Percentiles rank a stretch among this genome's conserved stretches.
These are phyloP conservation scores for Forbesichthys agassizii DNA, from an alignment of 2,113 vertebrate genomes.

Conservation along the genomic window DNA sequence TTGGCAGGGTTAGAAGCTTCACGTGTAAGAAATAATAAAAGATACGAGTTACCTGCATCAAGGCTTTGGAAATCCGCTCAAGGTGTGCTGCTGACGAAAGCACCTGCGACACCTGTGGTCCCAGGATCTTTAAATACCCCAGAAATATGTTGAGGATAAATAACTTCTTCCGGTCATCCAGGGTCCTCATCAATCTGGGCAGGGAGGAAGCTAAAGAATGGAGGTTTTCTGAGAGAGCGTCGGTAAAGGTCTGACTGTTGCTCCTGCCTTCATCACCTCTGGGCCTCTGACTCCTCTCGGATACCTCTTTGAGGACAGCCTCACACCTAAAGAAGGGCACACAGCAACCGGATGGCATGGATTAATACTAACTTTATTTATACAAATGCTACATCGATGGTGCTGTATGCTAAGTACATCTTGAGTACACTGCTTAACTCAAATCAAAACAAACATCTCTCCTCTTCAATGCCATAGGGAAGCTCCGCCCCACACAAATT, in stretches of 20 bases:
- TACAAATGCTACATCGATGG: too few relatives aligned
- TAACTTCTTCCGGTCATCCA: constrained; percentile 86
- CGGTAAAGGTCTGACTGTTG: constrained; percentile 75
- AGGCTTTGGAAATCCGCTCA: constrained; percentile 86
- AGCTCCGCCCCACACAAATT: too few relatives aligned
- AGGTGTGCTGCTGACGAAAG: constrained; percentile 86
- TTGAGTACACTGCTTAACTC: too few relatives aligned
- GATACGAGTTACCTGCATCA: constrained; percentile 78
- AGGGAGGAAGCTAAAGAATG: constrained; percentile 86
- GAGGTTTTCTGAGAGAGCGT: constrained; percentile 88
- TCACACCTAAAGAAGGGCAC: constrained; percentile 50
- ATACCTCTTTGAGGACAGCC: constrained; percentile 69
- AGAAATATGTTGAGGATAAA: constrained; percentile 84
- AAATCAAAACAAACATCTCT: too few relatives aligned
- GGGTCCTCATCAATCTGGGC: constrained; percentile 89
- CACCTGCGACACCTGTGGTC: constrained; percentile 78
- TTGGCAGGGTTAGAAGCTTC: not conserved
- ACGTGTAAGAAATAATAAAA: not conserved
- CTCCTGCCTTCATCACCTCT: constrained; percentile 30
- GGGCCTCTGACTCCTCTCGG: constrained; percentile 62
- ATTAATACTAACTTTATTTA: not conserved
- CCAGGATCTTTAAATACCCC: constrained; percentile 90
- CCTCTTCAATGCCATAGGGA: too few relatives aligned
- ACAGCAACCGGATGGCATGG: not conserved
- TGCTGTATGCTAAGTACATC: too few relatives aligned